Base-by-base conservation (phyloP, 2,113 vertebrate species). In the Daubentonia madagascariensis region DNA sequence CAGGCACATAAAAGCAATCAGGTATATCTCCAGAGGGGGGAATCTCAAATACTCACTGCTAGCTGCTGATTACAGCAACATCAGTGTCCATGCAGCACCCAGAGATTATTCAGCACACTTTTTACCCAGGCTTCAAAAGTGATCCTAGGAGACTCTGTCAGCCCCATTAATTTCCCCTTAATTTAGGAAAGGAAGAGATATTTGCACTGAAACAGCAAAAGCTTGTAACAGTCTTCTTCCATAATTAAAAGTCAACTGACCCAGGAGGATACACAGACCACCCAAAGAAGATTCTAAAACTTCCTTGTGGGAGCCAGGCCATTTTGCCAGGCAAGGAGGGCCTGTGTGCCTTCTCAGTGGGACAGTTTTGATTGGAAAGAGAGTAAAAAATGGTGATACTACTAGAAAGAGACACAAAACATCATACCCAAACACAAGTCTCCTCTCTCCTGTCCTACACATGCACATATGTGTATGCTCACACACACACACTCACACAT, bases 181-280 rank as follows among this genome's bases (percentile, higher is more conserved):
- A 87, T 95, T 85, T 92, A 76, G 28, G 70, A 91, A 59, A 97
- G 87, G 57, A 96, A 96, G 81, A 96, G 50, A 83, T n/a, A 45
- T 70, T 92, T 88, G 20, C 23, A 87, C 32, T 14, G 32, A 94
- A 73, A 94, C 52, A 93, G 45, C 45, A 43, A 54, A 80, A 73
- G 37, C 45, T 80, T 57, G 22, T 28, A 73, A 65, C 3, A 12
- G 35, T 88, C 57, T 35, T 37, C 67, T 83, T 93, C 32, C 67
- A n/a, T 45, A 65, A 30, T 79, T 65, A 43, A 73, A 65, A 52
- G 30, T 91, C 67, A 94, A n/a, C 5, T 20, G n/a, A 30, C 40
- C 54, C 22, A 59, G 52, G 9, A 70, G 18, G n/a, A 35, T 23
- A 32, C 28, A 40, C 6, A 43, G 45, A 63, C 43, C 83, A 73